Evolutionary conservation across 2,113 vertebrate genomes (phyloP), one percentile per base, ranked within the genome.

Genomic region (Pica pica): DNA sequence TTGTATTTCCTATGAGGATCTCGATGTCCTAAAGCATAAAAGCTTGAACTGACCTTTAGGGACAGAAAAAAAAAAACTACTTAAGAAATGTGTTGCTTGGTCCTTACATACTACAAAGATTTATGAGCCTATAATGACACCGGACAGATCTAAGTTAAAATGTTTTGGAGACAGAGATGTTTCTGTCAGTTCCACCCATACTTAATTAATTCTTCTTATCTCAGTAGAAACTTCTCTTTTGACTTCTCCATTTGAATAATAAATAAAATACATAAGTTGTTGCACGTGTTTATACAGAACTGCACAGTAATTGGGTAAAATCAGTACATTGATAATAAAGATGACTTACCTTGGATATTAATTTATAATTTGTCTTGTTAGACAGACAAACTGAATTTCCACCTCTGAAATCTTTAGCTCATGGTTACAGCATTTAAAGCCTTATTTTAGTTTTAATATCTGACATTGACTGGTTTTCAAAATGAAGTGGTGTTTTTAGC

Each of bases 221-320:
- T 79, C 76, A n/a, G n/a, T 86, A 83, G 42, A 61, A 69, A 78
- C 69, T 84, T 16, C 9, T 83, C 50, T 65, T 39, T 4, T 89
- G 67, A 52, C 79, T 91, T 92, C 49, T 83, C 3, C 27, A 46
- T 89, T 95, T 82, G 9, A 82, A 65, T 83, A 83, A 50, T 77
- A 83, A 92, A 79, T 94, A 61, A 94, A 94, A 89, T 90, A n/a
- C 17, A 39, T 95, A 85, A 96, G 77, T 81, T 83, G 26, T 76
- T 80, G 52, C 10, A 27, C 73, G 31, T 77, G 30, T 89, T 91
- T 87, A 76, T 71, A 81, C 31, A 78, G 83, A 96, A 86, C 33
- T 84, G 61, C 28, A 46, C 14, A 85, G 16, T 88, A 93, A 87
- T 69, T 22, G 42, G 78, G 94, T 94, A 37, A 49, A 78, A 86